Conservation (phyloP, 2,888 invertebrate genomes). For the Gari tellinella region DNA sequence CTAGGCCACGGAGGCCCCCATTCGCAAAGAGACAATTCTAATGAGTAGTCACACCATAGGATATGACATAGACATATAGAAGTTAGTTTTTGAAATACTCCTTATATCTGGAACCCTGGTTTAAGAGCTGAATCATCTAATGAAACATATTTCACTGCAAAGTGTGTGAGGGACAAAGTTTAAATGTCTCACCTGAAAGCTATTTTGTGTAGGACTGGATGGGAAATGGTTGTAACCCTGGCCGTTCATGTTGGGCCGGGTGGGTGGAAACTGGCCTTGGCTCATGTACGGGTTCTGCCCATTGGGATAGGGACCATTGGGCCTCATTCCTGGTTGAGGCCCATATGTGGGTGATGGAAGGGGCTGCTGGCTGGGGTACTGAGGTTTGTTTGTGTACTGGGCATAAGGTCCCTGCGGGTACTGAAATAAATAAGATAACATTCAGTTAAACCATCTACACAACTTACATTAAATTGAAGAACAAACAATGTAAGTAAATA, state of each 20-base stretch:
- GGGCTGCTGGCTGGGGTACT: conserved; percentile 81
- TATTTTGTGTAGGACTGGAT: conserved; percentile 65
- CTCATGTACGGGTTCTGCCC: conserved; percentile 78
- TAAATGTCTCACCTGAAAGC: conserved; percentile 64
- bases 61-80: too few relatives aligned
- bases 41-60: too few relatives aligned
- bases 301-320: conserved; percentile 77
- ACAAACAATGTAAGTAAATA: too few relatives aligned
- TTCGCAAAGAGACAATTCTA: too few relatives aligned
- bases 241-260: conserved; percentile 62
- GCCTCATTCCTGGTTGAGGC: conserved; percentile 75
- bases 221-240: conserved; percentile 67
- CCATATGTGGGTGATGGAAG: conserved; percentile 81
- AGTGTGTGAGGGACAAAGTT: too few relatives aligned
- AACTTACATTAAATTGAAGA: too few relatives aligned
- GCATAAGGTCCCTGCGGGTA: conserved; percentile 69
- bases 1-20: too few relatives aligned
- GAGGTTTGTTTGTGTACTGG: conserved; percentile 77
- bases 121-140: too few relatives aligned
- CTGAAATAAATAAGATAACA: conserved; percentile 43
- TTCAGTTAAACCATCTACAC: too few relatives aligned
- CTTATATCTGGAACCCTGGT: too few relatives aligned
- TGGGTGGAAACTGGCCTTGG: conserved; percentile 72
- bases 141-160: too few relatives aligned
- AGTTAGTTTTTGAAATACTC: too few relatives aligned